Evolutionary conservation across 2,113 vertebrate genomes (phyloP), one percentile per base, ranked within the genome.

Genomic region (Passer montanus): DNA sequence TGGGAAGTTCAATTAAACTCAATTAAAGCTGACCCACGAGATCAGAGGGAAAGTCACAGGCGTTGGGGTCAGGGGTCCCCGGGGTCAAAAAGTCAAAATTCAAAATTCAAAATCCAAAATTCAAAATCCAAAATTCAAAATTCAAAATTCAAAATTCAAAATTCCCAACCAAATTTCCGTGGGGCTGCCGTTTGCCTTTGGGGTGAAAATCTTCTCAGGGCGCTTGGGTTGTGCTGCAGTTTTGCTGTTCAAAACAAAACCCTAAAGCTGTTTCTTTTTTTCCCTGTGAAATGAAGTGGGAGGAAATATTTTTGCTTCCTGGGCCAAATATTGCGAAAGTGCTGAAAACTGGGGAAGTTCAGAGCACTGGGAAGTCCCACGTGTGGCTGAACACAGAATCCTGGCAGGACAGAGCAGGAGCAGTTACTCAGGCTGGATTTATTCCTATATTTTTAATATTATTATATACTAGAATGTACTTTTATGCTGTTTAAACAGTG

Each of bases 241-340:
- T 82, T 33, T 17, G 13, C 28, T 50, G n/a, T 7, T 16, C 44
- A 27, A 60, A 19, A 47, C 17, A 44, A 90, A 87, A 30, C 13
- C 21, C 37, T 49, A 26, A 28, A 72, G 3, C 2, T 0, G 0
- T 4, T 27, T 16, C 3, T 4, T 7, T 35, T 12, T 13, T 5
- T 1, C 0, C 2, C 20, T 14, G 2, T 30, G 70, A 68, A 70
- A 76, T 18, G 18, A 90, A 50, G 39, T 9, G 13, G 62, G 63
- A 49, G 53, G 59, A 77, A 74, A 47, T 58, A 17, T 63, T 50
- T 77, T 77, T 60, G 26, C 11, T 72, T 43, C 43, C 50, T 50
- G 43, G 55, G 37, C 35, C 50, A 83, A 33, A 58, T 83, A 37
- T 24, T 35, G 24, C 17, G 18, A 90, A 91, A 76, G 3, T 47